A percentile compares a stretch with the other conserved stretches of the same genome.
Conservation (phyloP, 2,113 vertebrate species). For the Protomyctophum bolini region DNA sequence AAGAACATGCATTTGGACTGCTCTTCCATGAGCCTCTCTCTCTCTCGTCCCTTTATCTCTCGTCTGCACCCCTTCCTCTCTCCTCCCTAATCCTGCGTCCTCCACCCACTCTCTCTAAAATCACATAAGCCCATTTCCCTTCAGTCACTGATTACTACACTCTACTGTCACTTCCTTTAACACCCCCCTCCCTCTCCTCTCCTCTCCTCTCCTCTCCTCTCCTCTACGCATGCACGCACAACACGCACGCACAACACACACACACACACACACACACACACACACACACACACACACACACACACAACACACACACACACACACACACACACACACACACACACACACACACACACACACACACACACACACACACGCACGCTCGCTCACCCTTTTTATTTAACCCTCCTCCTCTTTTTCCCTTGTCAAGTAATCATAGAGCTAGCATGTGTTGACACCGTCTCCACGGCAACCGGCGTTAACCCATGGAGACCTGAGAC, state of each 20-base stretch:
- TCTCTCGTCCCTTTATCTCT: conserved; percentile 1
- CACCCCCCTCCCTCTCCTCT: conserved; percentile 24
- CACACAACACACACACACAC: not conserved
- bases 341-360: not conserved
- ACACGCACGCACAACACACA: too few relatives aligned
- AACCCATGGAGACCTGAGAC: too few relatives aligned
- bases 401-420: conserved; percentile 77
- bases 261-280: too few relatives aligned
- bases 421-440: conserved; percentile 84
- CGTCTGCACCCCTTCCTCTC: not conserved
- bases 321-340: conserved; percentile 10
- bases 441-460: conserved; percentile 83
- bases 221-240: not conserved
- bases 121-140: too few relatives aligned
- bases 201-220: conserved; percentile 17
- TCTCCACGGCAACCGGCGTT: conserved; percentile 77
- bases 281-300: too few relatives aligned
- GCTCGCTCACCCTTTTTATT: conserved; percentile 63
- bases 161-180: too few relatives aligned
- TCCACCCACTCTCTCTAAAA: conserved; percentile 10
- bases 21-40: not conserved
- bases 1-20: too few relatives aligned
- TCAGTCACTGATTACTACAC: too few relatives aligned
- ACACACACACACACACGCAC: not conserved
- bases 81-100: not conserved